These are phyloP conservation scores for Oryzaephilus surinamensis DNA, from an alignment of 1,140 invertebrate genomes.

Conservation along the genomic window DNA sequence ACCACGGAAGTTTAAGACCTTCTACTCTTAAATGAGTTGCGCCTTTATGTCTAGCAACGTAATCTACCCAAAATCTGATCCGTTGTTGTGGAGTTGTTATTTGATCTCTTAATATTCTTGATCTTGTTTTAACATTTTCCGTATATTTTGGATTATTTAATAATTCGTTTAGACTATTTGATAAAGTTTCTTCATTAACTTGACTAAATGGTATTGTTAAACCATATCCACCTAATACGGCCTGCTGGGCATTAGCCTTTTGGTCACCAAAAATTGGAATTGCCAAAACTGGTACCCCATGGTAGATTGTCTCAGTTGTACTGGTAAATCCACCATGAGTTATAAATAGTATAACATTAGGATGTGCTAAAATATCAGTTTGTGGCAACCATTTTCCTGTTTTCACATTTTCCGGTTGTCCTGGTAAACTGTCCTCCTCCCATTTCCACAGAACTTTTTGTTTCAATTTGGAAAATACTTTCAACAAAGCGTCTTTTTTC, in stretches of 20 bases:
- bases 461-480: no score
- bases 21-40: constrained; percentile 37
- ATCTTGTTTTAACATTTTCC: constrained; percentile 7
- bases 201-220: constrained; percentile 23
- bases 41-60: constrained; percentile 45
- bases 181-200: constrained; percentile 26
- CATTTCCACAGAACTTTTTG: constrained; percentile 53
- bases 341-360: constrained; percentile 41
- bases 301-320: constrained; percentile 40
- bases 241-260: constrained; percentile 34
- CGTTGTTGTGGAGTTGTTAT: neutral
- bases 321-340: constrained; percentile 46
- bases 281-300: constrained; percentile 41
- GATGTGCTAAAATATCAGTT: constrained; percentile 47
- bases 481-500: no score
- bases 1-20: constrained; percentile 35
- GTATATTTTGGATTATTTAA: constrained; percentile 25
- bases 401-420: constrained; percentile 48
- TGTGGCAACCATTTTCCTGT: constrained; percentile 59
- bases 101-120: constrained; percentile 6
- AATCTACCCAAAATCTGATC: constrained; percentile 25
- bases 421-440: constrained; percentile 43
- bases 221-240: constrained; percentile 31
- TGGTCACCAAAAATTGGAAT: constrained; percentile 46
- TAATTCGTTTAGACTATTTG: constrained; percentile 19